Percentiles rank a stretch among this genome's conserved stretches.
phyloP scores from a whole-genome alignment of 2,113 vertebrate species.

The Nothoprocta perdicaria region DNA sequence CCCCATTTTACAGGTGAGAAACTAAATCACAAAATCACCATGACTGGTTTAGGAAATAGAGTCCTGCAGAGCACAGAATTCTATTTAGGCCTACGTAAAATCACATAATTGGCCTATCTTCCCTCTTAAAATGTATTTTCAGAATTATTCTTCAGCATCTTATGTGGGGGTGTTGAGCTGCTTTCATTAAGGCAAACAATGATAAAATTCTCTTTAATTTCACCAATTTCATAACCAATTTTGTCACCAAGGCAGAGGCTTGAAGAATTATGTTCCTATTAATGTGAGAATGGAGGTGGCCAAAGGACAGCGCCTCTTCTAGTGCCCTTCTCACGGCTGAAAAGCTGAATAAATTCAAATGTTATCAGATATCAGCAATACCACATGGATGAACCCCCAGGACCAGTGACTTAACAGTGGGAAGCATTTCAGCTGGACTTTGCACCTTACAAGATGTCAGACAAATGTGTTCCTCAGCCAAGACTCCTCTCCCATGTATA shows the following conservation, averaged over 20 bases:
- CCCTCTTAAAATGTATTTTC: neutral
- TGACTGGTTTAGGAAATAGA: neutral
- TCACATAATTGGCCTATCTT: neutral
- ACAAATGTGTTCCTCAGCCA: neutral
- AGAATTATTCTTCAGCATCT: neutral
- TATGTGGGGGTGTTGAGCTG: neutral
- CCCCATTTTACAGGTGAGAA: neutral
- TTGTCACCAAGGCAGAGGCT: neutral
- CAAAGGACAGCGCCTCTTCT: neutral
- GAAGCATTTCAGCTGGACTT: constrained; percentile 66
- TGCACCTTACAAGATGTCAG: constrained; percentile 46
- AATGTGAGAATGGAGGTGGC: neutral
- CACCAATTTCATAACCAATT: neutral
- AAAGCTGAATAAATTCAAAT: neutral
- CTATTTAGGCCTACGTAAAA: neutral
- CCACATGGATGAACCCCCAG: neutral
- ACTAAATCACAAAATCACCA: neutral
- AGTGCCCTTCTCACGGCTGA: neutral
- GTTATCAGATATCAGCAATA: constrained; percentile 6
- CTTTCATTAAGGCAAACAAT: neutral
- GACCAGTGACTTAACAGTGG: constrained; percentile 60
- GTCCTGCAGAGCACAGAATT: neutral
- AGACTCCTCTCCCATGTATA: constrained; percentile 25
- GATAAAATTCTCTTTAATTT: neutral
- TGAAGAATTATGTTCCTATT: neutral